Conservation (phyloP, 1,140 invertebrate genomes). For the Coboldia fuscipes region DNA sequence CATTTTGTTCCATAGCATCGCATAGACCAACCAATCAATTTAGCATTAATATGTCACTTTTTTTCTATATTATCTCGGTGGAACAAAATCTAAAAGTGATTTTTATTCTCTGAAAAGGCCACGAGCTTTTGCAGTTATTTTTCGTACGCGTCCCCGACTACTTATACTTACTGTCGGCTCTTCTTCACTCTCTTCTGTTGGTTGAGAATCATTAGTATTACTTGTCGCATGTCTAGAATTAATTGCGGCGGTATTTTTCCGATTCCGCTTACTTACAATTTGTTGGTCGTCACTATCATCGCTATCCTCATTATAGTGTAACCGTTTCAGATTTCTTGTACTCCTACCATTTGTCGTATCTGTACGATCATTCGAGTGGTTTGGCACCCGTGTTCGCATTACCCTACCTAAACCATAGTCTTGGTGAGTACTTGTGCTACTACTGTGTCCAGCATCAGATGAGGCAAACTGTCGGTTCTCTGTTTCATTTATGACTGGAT, state of each 20-base stretch:
- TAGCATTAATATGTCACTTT: no score
- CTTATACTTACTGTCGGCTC: slow-evolving; percentile 40
- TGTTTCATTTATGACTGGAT: no score
- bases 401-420: no score
- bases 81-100: no score
- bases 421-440: no score
- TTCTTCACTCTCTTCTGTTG: slow-evolving; percentile 16
- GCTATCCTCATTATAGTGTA: slow-evolving; percentile 39
- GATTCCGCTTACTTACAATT: slow-evolving; percentile 6
- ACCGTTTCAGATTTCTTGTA: slow-evolving; percentile 25
- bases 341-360: slow-evolving; percentile 8
- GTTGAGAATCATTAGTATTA: background rate
- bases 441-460: no score
- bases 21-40: no score
- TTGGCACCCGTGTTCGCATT: no score
- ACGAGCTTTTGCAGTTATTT: slow-evolving; percentile 54
- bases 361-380: slow-evolving; percentile 8
- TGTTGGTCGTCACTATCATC: slow-evolving; percentile 16
- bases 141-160: slow-evolving; percentile 62
- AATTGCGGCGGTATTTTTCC: background rate
- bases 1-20: no score
- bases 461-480: no score
- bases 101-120: slow-evolving; percentile 37
- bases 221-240: background rate
- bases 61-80: no score